Percentiles rank a stretch among this genome's conserved stretches.
These are phyloP conservation scores for Ciona savignyi DNA, from an alignment of 23 tunicate genomes.

Conservation along the genomic window DNA sequence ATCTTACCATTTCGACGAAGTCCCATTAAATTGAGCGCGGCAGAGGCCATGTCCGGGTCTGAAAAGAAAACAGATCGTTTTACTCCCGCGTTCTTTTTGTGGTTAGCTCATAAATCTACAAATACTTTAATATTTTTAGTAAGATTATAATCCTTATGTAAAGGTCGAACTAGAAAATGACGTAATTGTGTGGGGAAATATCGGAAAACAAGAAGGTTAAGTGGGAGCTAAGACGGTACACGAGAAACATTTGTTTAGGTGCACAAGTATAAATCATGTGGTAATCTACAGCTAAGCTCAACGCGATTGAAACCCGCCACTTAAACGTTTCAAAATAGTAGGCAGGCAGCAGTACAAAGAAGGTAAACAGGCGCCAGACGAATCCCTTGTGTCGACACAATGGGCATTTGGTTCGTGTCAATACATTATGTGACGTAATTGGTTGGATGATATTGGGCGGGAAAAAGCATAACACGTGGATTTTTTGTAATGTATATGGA, in stretches of 20 bases:
- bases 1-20: constrained; percentile 47
- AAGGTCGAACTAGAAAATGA: no score
- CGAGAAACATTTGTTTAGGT: no score
- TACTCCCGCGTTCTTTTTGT: not conserved
- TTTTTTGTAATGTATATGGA: no score
- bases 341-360: not conserved
- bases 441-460: not conserved
- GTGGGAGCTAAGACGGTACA: no score
- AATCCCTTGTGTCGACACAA: not conserved
- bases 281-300: no score
- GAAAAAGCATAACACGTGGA: not conserved
- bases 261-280: no score
- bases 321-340: not conserved
- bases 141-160: no score
- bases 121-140: no score
- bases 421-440: not conserved
- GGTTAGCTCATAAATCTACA: no score
- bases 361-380: not conserved
- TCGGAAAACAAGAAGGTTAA: no score
- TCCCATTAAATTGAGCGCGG: constrained; percentile 81
- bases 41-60: constrained; percentile 94
- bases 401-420: not conserved
- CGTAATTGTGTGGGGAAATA: no score
- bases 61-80: constrained; percentile 13
- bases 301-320: not conserved